Evolutionary conservation across 2,797 vertebrate species (phyloP), one percentile per base, ranked within the genome.

Genomic region (Sphenopsis melanotis): DNA sequence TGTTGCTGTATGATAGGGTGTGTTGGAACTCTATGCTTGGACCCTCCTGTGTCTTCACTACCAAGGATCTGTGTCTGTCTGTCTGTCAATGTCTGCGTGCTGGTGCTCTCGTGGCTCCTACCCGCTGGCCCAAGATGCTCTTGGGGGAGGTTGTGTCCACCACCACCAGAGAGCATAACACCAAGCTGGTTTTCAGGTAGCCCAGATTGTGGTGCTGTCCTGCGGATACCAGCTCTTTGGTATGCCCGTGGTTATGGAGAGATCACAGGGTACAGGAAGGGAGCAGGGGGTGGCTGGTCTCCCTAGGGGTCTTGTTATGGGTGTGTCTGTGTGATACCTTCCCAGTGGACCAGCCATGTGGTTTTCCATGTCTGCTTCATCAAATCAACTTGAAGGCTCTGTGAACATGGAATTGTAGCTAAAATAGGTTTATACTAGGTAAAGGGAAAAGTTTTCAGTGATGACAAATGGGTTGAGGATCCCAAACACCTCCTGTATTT

Each of bases 1-100:
- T 18, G 8, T 37, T 12, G 24, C 8, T 26, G 16, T 26, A 6
- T 12, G 11, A 1, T 59, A 4, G 15, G 0, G 16, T 8, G 4
- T 9, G 8, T 12, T 18, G 11, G 56, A 27, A 3, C 11, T 12
- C 16, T 12, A 6, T 37, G 34, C 34, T 26, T 59, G 34, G 16
- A 27, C 34, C 8, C 34, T 36, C 55, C 23, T 16, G 7, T 57
- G n/a, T 57, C n/a, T 57, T 26, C 56, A 26, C 23, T 57, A 36
- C 23, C 23, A 12, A 12, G 56, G 16, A 17, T 17, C 55, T 57
- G 10, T 14, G 30, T 56, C 12, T 26, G 34, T 57, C 12, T 56
- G n/a, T 56, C 47, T 47, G 46, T 47, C 21, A 24, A 10, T 34
- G 23, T 57, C 23, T 59, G 24, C 1, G 17, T 27, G 34, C 16